Percentiles rank a stretch among this genome's conserved stretches.
These are phyloP conservation scores for Drosophila pseudotalamancana DNA, from an alignment of 2,888 invertebrate species.

Conservation along the genomic window DNA sequence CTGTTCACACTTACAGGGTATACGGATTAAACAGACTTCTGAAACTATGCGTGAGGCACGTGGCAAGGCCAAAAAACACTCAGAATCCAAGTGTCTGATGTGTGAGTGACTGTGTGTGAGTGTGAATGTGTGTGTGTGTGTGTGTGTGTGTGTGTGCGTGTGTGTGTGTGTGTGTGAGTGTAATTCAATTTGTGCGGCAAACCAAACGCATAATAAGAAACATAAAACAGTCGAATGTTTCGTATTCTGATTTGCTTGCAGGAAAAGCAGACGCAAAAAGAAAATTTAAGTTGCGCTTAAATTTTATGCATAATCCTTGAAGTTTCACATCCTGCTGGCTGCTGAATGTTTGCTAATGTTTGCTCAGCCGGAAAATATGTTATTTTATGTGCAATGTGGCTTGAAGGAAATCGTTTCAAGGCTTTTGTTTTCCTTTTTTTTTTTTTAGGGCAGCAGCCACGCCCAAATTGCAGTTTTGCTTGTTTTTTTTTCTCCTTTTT, in stretches of 20 bases:
- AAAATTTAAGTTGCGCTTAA: conserved; percentile 36
- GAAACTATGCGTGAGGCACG: conserved; percentile 53
- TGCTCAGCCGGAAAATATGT: conserved; percentile 64
- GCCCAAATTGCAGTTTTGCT: conserved; percentile 21
- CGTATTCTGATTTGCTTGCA: conserved; percentile 27
- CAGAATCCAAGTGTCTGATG: conserved; percentile 11
- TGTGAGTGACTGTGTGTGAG: conserved; percentile 9
- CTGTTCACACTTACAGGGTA: conserved; percentile 17
- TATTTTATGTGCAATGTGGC: conserved; percentile 62
- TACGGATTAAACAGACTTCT: conserved; percentile 13
- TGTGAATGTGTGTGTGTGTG: conserved; percentile 3
- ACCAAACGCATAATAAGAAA: conserved; percentile 55
- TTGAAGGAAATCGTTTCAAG: conserved; percentile 43
- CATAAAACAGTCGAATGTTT: conserved; percentile 48
- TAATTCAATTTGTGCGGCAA: conserved; percentile 72
- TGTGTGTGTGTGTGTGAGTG: conserved; percentile 32
- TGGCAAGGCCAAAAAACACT: conserved; percentile 39
- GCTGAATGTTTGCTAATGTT: conserved; percentile 30
- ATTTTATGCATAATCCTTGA: conserved; percentile 65
- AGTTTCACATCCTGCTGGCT: conserved; percentile 21
- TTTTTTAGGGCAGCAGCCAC: conserved; percentile 2
- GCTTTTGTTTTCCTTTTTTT: conserved; percentile 9
- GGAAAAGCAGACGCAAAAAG: conserved; percentile 6
- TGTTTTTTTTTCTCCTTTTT: too few species aligned
- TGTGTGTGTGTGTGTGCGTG: conserved; percentile 5